A percentile compares a stretch with the other conserved stretches of the same genome.
These are phyloP conservation scores for Macaca nemestrina DNA, from an alignment of 2,113 vertebrate genomes.

Conservation along the genomic window DNA sequence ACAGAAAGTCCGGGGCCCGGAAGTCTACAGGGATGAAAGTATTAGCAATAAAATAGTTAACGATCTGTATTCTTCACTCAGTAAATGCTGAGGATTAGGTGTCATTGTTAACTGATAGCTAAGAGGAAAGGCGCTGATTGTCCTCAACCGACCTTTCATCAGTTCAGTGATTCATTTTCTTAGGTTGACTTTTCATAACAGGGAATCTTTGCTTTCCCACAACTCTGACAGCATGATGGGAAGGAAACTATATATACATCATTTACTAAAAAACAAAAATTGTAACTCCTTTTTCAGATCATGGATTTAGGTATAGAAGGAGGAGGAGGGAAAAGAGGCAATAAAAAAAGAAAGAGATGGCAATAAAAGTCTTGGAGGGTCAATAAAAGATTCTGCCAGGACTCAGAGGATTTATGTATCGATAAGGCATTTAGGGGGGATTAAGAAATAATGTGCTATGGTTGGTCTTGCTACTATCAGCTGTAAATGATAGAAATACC, in stretches of 20 bases:
- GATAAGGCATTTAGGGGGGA: neutral
- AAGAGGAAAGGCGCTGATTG: neutral
- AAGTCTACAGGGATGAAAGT: neutral
- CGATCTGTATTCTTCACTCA: neutral
- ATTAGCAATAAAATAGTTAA: conserved; percentile 20
- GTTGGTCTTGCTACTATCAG: neutral
- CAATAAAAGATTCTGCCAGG: neutral
- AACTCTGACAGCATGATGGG: neutral
- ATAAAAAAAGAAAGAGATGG: conserved; percentile 29
- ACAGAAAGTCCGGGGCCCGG: neutral
- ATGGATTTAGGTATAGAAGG: neutral
- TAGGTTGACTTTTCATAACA: neutral
- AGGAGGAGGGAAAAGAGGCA: neutral
- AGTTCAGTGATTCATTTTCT: neutral
- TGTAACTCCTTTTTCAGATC: conserved; percentile 24
- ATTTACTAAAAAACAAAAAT: conserved; percentile 54
- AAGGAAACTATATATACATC: neutral
- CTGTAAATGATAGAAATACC: neutral
- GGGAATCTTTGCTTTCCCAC: neutral
- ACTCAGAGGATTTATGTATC: neutral
- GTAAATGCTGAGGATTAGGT: neutral
- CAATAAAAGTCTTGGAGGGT: conserved; percentile 51
- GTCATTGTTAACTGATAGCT: neutral
- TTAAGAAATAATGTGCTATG: neutral
- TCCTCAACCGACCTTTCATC: neutral